Base-by-base conservation (phyloP, 1,140 invertebrate species). In the Habropoda laboriosa region DNA sequence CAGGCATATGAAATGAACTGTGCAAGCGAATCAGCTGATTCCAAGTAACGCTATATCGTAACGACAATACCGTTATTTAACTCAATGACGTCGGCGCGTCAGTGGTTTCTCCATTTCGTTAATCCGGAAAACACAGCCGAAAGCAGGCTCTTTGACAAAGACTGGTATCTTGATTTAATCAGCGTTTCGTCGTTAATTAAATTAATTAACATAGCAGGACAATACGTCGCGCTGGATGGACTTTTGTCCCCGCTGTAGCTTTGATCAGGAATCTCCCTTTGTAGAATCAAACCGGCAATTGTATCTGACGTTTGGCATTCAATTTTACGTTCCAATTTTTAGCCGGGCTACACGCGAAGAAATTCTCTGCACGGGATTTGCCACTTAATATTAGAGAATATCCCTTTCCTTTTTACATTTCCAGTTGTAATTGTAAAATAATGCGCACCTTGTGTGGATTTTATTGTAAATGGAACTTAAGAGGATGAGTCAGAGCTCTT, bases 111-210 rank as follows among this genome's bases (percentile, higher is more conserved):
- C 27, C 30, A 70, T 58, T 58, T 70, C 64, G 55, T 58, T 60
- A 40, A 60, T 77, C 60, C 24, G 12, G 32, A 57, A 77, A 77
- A 38, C 42, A n/a, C 7, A 24, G 21, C 27, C 16, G 24, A 51
- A 60, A 40, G 38, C 18, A 2, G 40, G 18, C 8, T 40, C 16
- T 13, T 24, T 18, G n/a, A 60, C 61, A 78, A 78, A 78, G 66
- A 78, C 55, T 60, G 18, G 55, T 60, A 32, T 57, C 75, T 78
- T 71, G 75, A 78, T 71, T 71, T 78, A 78, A 78, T 78, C 66
- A n/a, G 40, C 42, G 40, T 49, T 61, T 47, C 66, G 45, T 32
- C 13, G 66, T 55, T 78, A 70, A 78, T 78, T 78, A 78, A 60
- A 68, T 60, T 78, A 78, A 78, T 78, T 78, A 78, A 78, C 55